Evolutionary conservation across 2,113 vertebrate genomes (phyloP), one percentile per base, ranked within the genome.

Genomic region (Podarcis raffonei): DNA sequence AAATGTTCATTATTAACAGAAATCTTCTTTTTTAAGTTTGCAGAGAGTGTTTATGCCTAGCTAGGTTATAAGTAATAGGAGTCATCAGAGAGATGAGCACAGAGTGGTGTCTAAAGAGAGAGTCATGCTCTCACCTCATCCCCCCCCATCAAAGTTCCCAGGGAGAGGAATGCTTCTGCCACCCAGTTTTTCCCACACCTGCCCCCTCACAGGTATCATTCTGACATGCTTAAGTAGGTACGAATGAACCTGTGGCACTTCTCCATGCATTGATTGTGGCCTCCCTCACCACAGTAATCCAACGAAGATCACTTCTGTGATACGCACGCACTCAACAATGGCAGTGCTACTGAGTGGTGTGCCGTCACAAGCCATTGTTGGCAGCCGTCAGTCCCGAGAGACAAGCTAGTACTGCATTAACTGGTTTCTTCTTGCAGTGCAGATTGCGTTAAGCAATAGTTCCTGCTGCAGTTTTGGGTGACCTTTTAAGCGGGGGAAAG

Each of bases 191-290:
- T 35, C 18, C 71, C 25, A 37, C 57, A 66, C n/a, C 37, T 75
- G 74, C 3, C 37, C 37, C 39, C 23, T 83, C 23, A 27, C 0
- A 69, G 22, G 83, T 71, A 5, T 16, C 59, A 11, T 32, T 66
- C 57, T 32, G 87, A 57, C n/a, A 12, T 13, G 13, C 39, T 68
- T 88, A 83, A 69, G 27, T 88, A 59, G 72, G 76, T 83, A 83
- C 62, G 30, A n/a, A 77, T 42, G 69, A 62, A 62, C 13, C 15
- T 20, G 27, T 83, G 81, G 81, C 81, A 32, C 30, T 53, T 35
- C 39, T 53, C 87, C 87, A 83, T 12, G 87, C 39, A 88, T 37
- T 65, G 81, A 68, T 83, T 83, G 76, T 83, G 37, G 65, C 81
- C n/a, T 68, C n/a, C 13, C 48, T 76, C 37, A 42, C 13, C 15